phyloP scores from a whole-genome alignment of 2,797 vertebrate genomes.

The Limnodromus scolopaceus region DNA sequence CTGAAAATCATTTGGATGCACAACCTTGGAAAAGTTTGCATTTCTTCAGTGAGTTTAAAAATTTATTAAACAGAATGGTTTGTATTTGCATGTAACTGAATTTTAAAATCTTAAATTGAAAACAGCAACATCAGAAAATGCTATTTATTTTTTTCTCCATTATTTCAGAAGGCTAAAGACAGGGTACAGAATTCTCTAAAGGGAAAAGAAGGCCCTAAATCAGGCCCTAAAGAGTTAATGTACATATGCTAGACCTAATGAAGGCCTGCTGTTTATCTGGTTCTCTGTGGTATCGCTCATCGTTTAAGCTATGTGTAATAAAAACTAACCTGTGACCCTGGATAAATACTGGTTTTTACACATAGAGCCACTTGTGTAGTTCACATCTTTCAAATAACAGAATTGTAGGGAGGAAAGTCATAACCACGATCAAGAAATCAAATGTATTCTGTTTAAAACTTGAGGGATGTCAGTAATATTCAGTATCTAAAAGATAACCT shows the following conservation, averaged over 20 bases:
- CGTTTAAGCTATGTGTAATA: slow-evolving; percentile 21
- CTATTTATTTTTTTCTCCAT: background rate
- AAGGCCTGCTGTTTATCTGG: background rate
- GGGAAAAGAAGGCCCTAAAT: background rate
- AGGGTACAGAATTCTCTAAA: background rate
- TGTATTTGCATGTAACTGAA: background rate
- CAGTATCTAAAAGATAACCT: background rate
- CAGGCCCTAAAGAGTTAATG: background rate
- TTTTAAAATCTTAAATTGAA: background rate
- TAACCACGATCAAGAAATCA: background rate
- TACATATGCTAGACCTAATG: background rate
- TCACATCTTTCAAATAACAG: background rate
- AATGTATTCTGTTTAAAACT: background rate
- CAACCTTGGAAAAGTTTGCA: background rate
- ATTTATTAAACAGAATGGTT: background rate
- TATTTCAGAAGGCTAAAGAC: background rate
- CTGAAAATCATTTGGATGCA: background rate
- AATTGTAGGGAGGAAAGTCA: background rate
- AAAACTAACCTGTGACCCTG: slow-evolving; percentile 14
- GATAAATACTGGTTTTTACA: slow-evolving; percentile 20
- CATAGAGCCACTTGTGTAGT: background rate
- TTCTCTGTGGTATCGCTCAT: slow-evolving; percentile 16
- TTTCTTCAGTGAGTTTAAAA: background rate
- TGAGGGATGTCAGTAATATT: background rate
- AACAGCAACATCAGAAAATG: background rate